phyloP scores from a whole-genome alignment of 30 jellyfish, hydroid and myxozoan genomes.

The Phacellophora camtschatica region DNA sequence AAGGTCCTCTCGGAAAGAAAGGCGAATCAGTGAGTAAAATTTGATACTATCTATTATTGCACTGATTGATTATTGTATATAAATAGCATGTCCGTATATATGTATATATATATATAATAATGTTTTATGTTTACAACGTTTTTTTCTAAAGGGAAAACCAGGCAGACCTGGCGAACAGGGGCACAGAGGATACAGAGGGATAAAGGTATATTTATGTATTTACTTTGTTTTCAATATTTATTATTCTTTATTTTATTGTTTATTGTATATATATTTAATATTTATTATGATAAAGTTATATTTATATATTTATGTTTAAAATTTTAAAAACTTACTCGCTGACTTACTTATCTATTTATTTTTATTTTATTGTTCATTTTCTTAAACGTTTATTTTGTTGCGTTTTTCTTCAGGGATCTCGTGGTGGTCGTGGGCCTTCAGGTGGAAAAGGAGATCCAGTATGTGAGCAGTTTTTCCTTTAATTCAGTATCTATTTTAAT shows the following conservation, averaged over 20 bases:
- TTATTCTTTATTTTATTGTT: not conserved
- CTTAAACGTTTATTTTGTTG: too few species aligned
- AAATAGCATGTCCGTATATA: too few species aligned
- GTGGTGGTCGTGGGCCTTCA: slow-evolving; percentile 44
- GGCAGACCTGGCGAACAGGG: slow-evolving; percentile 69
- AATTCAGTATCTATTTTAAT: not conserved
- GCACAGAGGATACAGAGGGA: slow-evolving; percentile 66
- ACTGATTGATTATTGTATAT: not conserved
- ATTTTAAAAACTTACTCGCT: too few species aligned
- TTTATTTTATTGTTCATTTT: too few species aligned
- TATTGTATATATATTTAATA: not conserved
- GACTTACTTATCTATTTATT: too few species aligned
- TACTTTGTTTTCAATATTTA: not conserved
- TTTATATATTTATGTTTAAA: too few species aligned
- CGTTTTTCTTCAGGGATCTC: slow-evolving; percentile 51
- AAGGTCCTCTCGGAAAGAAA: slow-evolving; percentile 79
- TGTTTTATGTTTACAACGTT: not conserved
- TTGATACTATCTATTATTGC: not conserved
- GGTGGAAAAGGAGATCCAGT: slow-evolving; percentile 71
- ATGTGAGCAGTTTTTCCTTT: slow-evolving; percentile 28
- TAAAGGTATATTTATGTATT: not conserved
- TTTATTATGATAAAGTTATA: too few species aligned
- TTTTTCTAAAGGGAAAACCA: slow-evolving; percentile 51
- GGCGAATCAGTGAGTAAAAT: slow-evolving; percentile 50
- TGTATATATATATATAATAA: not conserved